Percentiles rank a stretch among this genome's conserved stretches.
Evolutionary conservation across 2,797 vertebrate genomes (phyloP).

Genomic region (Loris lydekkerianus): DNA sequence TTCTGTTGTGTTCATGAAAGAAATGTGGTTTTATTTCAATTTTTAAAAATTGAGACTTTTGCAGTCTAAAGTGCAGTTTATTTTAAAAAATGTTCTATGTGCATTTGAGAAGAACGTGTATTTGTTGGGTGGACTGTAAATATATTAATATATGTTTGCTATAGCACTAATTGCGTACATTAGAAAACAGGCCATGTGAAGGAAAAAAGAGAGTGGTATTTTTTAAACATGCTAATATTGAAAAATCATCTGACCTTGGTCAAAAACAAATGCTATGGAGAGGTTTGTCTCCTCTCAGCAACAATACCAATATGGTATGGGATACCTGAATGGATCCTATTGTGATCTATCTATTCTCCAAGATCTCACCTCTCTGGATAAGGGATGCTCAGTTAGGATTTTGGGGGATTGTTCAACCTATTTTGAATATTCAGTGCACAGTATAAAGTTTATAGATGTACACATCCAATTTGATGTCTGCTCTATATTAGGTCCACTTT

Average conservation of each 20-base stretch:
- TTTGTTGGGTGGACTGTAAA: background rate
- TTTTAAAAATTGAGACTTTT: background rate
- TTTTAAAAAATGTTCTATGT: background rate
- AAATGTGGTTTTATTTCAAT: background rate
- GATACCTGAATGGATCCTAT: background rate
- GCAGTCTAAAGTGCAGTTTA: background rate
- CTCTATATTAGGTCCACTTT: background rate
- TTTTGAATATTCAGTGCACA: background rate
- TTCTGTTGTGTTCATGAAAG: background rate
- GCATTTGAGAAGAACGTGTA: background rate
- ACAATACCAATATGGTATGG: background rate
- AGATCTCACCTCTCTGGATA: background rate
- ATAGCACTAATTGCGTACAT: background rate
- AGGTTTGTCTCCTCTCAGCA: background rate
- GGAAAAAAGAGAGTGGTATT: background rate
- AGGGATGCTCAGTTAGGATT: background rate
- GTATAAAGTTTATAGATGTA: background rate
- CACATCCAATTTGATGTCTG: background rate
- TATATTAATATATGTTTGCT: background rate
- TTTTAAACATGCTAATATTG: background rate
- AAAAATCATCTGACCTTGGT: background rate
- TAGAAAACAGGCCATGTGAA: background rate
- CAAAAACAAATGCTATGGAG: background rate
- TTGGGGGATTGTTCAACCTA: background rate
- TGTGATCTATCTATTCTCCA: background rate